A percentile compares a stretch with the other conserved stretches of the same genome.
phyloP scores from a whole-genome alignment of 23 tunicate genomes.

The Trididemnum clinides region DNA sequence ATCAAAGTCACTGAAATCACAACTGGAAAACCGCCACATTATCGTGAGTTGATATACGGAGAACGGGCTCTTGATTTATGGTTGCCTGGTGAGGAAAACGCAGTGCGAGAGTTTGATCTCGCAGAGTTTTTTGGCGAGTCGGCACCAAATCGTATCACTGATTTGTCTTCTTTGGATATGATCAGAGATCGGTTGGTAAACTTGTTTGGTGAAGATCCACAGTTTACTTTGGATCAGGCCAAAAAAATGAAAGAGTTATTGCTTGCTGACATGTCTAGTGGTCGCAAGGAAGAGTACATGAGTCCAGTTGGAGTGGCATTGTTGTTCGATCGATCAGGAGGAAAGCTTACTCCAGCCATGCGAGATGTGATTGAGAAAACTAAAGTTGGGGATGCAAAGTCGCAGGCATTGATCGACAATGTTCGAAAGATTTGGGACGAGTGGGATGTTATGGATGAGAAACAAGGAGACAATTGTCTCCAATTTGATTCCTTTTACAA shows the following conservation, averaged over 20 bases:
- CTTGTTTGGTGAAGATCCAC: not conserved
- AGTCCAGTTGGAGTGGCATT: constrained; percentile 24
- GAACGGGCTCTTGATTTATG: constrained; percentile 35
- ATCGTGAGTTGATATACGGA: constrained; percentile 40
- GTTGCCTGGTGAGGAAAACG: constrained; percentile 22
- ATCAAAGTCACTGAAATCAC: constrained; percentile 26
- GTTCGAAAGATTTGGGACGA: constrained; percentile 36
- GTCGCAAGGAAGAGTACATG: constrained; percentile 33
- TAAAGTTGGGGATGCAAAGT: not conserved
- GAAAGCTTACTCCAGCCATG: constrained; percentile 16
- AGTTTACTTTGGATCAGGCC: not conserved
- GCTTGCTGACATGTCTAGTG: constrained; percentile 11
- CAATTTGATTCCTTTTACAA: constrained; percentile 40
- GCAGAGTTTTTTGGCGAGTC: constrained; percentile 19
- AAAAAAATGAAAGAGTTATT: constrained; percentile 23
- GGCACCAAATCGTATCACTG: constrained; percentile 31
- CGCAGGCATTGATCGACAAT: not conserved
- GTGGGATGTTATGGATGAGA: constrained; percentile 25
- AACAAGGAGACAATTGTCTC: constrained; percentile 14
- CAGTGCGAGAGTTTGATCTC: constrained; percentile 18
- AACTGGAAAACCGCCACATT: constrained; percentile 34
- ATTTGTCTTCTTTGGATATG: constrained; percentile 9
- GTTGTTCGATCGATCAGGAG: constrained; percentile 33
- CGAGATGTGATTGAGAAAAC: constrained; percentile 8
- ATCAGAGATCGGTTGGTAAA: constrained; percentile 1